Evolutionary conservation across 2,888 invertebrate genomes (phyloP), one percentile per base, ranked within the genome.

Genomic region (Drosophila testacea): DNA sequence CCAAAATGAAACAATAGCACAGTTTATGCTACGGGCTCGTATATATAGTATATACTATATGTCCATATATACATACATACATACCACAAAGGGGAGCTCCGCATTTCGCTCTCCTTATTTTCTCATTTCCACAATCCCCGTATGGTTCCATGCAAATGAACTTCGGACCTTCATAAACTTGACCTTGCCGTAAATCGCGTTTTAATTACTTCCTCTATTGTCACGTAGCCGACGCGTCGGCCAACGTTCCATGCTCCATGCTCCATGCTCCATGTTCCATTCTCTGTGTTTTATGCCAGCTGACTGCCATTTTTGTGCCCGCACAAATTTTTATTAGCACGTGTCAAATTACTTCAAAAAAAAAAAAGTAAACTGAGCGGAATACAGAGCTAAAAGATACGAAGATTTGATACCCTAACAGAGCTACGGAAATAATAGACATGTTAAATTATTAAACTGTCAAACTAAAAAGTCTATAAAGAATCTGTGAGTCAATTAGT

Each of bases 181-280:
- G 83, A 83, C 83, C 83, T 83, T 88, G 89, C 71, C 79, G 75
- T 83, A 83, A 83, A 83, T 83, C 86, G 83, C 78, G 87, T 86
- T 83, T 88, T 83, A 83, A 83, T 83, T 83, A 88, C 83, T 83
- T 83, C 88, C 83, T 86, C 66, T 69, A 83, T 88, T 83, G 83
- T 83, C 83, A 83, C 83, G 83, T 88, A 83, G 86, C 71, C 69
- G 63, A 59, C 81, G 68, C 69, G 65, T 72, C 64, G 73, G 46
- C 71, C 75, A 60, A 54, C 65, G 69, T 50, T 60, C 62, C 44
- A 69, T 32, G 50, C 59, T 27, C 22, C 42, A 13, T 32, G 39
- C n/a, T n/a, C n/a, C n/a, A n/a, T n/a, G n/a, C n/a, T 22, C 27
- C 51, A 6, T n/a, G 60, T 55, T 39, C 41, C 44, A 38, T 4